Evolutionary conservation across 2,888 invertebrate genomes (phyloP).

Genomic region (Tetrapedia diversipes): DNA sequence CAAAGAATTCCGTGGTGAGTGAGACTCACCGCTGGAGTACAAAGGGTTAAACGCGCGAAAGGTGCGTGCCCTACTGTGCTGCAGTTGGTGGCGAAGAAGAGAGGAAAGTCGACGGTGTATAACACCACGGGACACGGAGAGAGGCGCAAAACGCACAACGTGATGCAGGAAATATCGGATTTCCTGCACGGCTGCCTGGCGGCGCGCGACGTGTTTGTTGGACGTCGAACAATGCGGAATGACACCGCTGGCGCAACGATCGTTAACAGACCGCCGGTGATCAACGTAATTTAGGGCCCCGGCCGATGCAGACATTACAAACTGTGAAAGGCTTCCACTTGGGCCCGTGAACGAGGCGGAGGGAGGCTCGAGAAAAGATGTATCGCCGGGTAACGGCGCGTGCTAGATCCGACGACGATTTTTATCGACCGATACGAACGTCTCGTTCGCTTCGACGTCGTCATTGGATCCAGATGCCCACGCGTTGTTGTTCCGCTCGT

Average conservation of each 20-base stretch:
- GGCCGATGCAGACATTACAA: constrained; percentile 48
- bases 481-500: constrained; percentile 19
- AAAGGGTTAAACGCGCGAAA: no score
- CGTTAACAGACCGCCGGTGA: constrained; percentile 59
- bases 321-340: constrained; percentile 59
- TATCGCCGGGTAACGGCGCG: constrained; percentile 37
- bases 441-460: constrained; percentile 41
- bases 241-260: constrained; percentile 61
- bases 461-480: constrained; percentile 50
- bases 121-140: neutral
- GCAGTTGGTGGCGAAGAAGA: neutral
- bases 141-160: constrained; percentile 29
- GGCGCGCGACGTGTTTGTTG: constrained; percentile 54
- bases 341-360: constrained; percentile 43
- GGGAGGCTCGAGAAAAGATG: constrained; percentile 34
- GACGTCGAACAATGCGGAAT: constrained; percentile 69
- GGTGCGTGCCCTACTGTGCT: no score
- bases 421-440: constrained; percentile 34
- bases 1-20: no score
- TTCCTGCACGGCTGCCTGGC: constrained; percentile 62
- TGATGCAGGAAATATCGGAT: constrained; percentile 70
- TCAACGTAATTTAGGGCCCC: constrained; percentile 61
- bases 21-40: no score
- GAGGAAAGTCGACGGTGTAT: constrained; percentile 48
- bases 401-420: constrained; percentile 33